These are phyloP conservation scores for Sisyra nigra DNA, from an alignment of 2,888 invertebrate genomes.

Conservation along the genomic window DNA sequence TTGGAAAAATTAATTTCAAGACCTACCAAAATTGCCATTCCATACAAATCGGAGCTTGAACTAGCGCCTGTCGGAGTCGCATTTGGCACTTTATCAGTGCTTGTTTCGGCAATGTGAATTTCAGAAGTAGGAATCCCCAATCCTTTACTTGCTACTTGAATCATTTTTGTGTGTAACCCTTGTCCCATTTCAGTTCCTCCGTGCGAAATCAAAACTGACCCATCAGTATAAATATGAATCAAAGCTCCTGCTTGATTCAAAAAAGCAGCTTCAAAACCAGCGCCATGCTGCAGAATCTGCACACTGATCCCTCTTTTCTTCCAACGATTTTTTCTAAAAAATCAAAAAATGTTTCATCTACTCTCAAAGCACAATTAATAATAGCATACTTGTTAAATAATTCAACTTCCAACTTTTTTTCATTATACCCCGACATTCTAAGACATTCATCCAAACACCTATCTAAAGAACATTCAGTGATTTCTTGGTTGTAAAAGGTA, in stretches of 20 bases:
- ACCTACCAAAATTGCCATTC: conserved; percentile 65
- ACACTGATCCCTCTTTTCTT: conserved; percentile 73
- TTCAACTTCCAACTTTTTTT: conserved; percentile 39
- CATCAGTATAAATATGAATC: conserved; percentile 70
- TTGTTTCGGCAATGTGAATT: conserved; percentile 69
- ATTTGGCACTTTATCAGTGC: conserved; percentile 85
- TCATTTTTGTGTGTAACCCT: conserved; percentile 90
- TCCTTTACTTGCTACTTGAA: conserved; percentile 69
- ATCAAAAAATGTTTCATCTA: neutral
- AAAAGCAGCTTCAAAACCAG: conserved; percentile 59
- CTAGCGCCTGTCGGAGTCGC: conserved; percentile 83
- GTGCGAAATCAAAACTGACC: conserved; percentile 75
- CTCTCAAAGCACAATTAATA: neutral
- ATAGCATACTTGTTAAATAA: conserved; percentile 50
- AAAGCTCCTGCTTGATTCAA: conserved; percentile 80
- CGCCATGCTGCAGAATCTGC: conserved; percentile 72
- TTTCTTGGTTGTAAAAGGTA: conserved; percentile 61
- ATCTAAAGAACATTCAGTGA: conserved; percentile 53
- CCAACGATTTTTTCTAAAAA: conserved; percentile 56
- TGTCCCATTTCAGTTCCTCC: conserved; percentile 96
- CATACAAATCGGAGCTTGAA: conserved; percentile 76
- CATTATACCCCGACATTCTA: conserved; percentile 42
- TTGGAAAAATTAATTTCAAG: no score
- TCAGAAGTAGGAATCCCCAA: conserved; percentile 51
- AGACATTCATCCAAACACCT: conserved; percentile 70